A percentile compares a stretch with the other conserved stretches of the same genome.
Evolutionary conservation across 2,888 invertebrate genomes (phyloP).

Genomic region (Clivina fossor): DNA sequence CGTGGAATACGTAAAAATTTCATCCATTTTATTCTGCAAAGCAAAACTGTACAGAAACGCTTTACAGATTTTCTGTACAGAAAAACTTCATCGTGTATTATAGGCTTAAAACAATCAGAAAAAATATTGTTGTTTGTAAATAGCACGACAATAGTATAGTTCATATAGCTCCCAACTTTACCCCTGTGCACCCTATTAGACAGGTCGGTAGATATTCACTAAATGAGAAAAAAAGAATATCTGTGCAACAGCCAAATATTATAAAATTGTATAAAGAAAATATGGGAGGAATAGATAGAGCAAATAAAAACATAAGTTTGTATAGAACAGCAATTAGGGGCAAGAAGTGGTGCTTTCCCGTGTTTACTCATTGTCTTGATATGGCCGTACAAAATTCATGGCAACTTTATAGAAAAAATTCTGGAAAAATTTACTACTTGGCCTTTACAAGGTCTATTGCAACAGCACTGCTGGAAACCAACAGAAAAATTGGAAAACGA

Average conservation of each 20-base stretch:
- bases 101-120: neutral
- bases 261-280: constrained; percentile 4
- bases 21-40: too few species aligned
- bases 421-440: constrained; percentile 10
- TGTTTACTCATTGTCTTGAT: neutral
- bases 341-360: too few species aligned
- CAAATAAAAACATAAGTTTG: neutral
- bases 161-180: neutral
- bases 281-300: constrained; percentile 1
- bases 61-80: too few species aligned
- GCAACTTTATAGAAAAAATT: constrained; percentile 7
- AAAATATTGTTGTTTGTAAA: neutral
- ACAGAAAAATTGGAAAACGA: constrained; percentile 6
- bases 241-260: neutral
- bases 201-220: neutral
- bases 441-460: constrained; percentile 12
- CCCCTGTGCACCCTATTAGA: too few species aligned
- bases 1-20: too few species aligned
- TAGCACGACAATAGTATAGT: neutral
- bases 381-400: constrained; percentile 3
- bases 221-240: too few species aligned
- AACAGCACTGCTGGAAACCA: constrained; percentile 6
- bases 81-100: too few species aligned
- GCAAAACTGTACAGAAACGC: too few species aligned
- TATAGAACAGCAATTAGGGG: constrained; percentile 2